Conservation (phyloP, 2,113 vertebrate species). For the Felis chaus region DNA sequence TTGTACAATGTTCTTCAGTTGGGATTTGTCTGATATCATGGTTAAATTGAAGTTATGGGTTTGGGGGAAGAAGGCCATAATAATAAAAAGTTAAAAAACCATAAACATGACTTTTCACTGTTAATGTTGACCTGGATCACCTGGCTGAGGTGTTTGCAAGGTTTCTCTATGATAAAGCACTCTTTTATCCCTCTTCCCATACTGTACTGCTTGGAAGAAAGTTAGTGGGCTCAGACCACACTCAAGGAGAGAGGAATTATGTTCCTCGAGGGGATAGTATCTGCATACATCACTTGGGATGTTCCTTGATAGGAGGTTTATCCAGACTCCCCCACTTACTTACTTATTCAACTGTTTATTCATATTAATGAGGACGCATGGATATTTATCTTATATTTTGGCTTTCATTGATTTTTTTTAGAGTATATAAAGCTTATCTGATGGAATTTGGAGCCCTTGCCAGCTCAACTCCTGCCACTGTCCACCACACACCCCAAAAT, state of each 20-base stretch:
- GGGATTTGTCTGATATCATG: not conserved
- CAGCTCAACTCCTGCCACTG: not conserved
- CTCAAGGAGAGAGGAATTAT: rapidly evolving
- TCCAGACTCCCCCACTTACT: not conserved
- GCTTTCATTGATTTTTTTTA: not conserved
- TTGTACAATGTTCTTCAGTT: not conserved
- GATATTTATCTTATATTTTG: not conserved
- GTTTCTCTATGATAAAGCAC: not conserved
- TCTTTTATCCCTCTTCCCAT: not conserved
- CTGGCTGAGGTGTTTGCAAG: not conserved
- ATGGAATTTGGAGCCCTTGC: not conserved
- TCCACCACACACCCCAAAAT: not conserved
- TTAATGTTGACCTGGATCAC: not conserved
- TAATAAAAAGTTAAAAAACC: too few species aligned
- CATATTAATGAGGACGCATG: not conserved
- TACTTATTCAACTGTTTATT: not conserved
- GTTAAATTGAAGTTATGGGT: not conserved
- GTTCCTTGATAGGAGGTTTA: not conserved
- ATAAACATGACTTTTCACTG: not conserved
- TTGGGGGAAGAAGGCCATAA: not conserved
- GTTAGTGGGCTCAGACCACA: rapidly evolving
- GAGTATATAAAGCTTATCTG: not conserved
- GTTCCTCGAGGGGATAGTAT: rapidly evolving
- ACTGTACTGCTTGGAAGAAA: not conserved
- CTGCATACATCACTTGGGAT: not conserved